phyloP scores from a whole-genome alignment of 2,797 vertebrate genomes.

The Tadarida brasiliensis region DNA sequence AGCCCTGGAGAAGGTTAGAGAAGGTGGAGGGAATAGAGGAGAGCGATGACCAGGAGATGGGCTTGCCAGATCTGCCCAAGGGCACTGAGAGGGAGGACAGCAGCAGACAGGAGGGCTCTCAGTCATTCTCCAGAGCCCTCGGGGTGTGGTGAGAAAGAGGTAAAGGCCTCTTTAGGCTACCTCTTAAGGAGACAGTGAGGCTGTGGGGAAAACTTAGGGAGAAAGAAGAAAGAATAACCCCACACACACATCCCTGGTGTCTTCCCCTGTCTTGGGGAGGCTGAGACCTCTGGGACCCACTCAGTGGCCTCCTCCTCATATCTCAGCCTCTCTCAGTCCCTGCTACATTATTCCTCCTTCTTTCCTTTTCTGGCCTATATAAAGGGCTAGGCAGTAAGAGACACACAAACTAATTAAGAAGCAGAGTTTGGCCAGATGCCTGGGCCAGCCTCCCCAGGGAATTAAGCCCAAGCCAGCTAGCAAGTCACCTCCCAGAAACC shows the following conservation, averaged over 20 bases:
- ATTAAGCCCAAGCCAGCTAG: constrained; percentile 63
- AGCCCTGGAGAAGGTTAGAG: background rate
- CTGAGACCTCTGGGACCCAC: background rate
- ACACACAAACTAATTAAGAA: constrained; percentile 83
- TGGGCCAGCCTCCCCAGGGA: constrained; percentile 65
- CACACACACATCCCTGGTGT: background rate
- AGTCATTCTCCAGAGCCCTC: background rate
- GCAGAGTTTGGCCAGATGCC: constrained; percentile 80
- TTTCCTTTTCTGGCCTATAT: constrained; percentile 39
- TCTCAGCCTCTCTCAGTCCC: background rate
- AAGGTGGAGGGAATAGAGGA: background rate
- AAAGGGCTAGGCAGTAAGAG: constrained; percentile 71
- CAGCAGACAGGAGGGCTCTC: background rate
- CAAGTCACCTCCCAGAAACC: background rate
- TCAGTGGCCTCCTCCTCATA: background rate
- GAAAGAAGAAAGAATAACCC: background rate
- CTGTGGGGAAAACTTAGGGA: background rate
- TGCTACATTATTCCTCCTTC: background rate
- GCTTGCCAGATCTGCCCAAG: background rate
- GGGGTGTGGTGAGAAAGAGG: background rate
- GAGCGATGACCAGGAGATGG: background rate
- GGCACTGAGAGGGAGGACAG: background rate
- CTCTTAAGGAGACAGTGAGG: background rate
- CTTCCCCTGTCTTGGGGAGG: background rate
- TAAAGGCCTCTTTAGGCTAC: background rate